These are phyloP conservation scores for Ephialtes manifestator DNA, from an alignment of 2,888 invertebrate species.

Conservation along the genomic window DNA sequence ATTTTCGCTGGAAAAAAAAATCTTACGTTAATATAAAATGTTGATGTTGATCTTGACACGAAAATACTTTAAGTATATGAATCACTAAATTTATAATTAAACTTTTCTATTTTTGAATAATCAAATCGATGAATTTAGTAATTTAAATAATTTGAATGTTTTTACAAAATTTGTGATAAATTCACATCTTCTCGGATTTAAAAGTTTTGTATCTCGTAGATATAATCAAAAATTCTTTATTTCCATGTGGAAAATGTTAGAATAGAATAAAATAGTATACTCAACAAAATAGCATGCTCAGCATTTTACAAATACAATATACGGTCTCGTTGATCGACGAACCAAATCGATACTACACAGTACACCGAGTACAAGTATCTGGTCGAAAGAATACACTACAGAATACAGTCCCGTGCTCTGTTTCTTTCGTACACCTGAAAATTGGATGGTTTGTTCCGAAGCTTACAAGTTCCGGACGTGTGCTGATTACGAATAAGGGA, in stretches of 20 bases:
- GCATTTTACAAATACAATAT: neutral
- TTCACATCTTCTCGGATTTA: too few relatives aligned
- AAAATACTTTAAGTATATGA: too few relatives aligned
- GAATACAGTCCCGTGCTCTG: conserved; percentile 25
- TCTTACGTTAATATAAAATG: too few relatives aligned
- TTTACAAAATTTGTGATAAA: too few relatives aligned
- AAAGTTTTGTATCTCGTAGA: too few relatives aligned
- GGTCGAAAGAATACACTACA: conserved; percentile 25
- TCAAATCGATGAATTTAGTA: too few relatives aligned
- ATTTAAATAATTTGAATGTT: too few relatives aligned
- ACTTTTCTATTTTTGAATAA: too few relatives aligned
- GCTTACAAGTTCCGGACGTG: conserved; percentile 81
- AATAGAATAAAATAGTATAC: neutral
- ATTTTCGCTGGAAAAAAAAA: too few relatives aligned
- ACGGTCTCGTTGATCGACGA: conserved; percentile 17
- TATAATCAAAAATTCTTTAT: too few relatives aligned
- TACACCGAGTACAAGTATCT: conserved; percentile 24
- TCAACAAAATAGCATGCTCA: conserved; percentile 10
- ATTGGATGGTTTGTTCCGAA: conserved; percentile 82
- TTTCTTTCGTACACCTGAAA: conserved; percentile 74
- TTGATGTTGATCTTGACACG: too few relatives aligned
- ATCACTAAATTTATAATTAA: too few relatives aligned
- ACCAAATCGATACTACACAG: conserved; percentile 9
- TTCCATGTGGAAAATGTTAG: neutral
- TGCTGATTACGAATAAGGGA: conserved; percentile 75